Conservation (phyloP, 2,888 invertebrate genomes). For the Erebia epiphron region DNA sequence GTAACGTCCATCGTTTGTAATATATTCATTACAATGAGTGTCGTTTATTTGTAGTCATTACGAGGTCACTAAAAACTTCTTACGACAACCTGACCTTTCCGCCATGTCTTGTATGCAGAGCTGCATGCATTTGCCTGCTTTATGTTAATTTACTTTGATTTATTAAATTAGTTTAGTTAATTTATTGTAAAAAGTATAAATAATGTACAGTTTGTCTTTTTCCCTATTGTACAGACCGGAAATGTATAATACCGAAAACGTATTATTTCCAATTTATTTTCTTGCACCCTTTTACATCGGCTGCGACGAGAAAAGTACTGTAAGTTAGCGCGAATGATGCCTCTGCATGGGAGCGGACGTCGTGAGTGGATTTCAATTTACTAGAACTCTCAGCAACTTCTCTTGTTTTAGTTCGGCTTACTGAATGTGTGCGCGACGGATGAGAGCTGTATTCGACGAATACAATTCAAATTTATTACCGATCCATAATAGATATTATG, state of each 20-base stretch:
- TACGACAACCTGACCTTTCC: constrained; percentile 87
- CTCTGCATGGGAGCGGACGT: constrained; percentile 63
- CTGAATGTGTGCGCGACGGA: constrained; percentile 70
- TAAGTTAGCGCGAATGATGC: constrained; percentile 69
- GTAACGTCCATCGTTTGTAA: constrained; percentile 83
- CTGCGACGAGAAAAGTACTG: constrained; percentile 87
- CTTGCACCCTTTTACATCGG: constrained; percentile 87
- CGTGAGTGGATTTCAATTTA: constrained; percentile 62
- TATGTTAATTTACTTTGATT: constrained; percentile 83
- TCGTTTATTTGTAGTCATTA: constrained; percentile 85
- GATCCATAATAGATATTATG: constrained; percentile 57
- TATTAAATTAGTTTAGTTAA: constrained; percentile 82
- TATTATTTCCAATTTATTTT: constrained; percentile 86
- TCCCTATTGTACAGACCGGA: constrained; percentile 78
- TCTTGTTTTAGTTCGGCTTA: constrained; percentile 76
- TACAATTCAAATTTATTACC: constrained; percentile 41
- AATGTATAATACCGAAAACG: constrained; percentile 80
- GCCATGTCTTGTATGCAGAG: constrained; percentile 85
- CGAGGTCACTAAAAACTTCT: constrained; percentile 82
- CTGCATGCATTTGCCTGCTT: constrained; percentile 89
- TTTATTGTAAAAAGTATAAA: constrained; percentile 79
- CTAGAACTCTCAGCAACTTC: constrained; percentile 58
- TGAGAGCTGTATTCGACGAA: constrained; percentile 48
- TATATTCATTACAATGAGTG: constrained; percentile 85
- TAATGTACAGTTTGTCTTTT: constrained; percentile 81